Conservation (phyloP, 92 coral and sea anemone species). For the Zoanthus solanderi region DNA sequence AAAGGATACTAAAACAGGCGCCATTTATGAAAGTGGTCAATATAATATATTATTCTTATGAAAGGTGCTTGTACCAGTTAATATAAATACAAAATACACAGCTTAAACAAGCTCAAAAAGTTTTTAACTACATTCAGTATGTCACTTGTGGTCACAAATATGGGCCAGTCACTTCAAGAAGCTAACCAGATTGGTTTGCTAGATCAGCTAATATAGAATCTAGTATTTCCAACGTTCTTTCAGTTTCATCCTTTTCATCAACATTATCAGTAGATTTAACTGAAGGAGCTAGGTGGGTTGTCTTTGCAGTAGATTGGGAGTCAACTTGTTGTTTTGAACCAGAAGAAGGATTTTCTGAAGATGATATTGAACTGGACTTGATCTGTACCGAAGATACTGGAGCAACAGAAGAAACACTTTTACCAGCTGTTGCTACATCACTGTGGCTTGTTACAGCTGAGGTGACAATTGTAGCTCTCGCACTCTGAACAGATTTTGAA, state of each 20-base stretch:
- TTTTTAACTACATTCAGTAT: not conserved
- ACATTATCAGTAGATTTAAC: not conserved
- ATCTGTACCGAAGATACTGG: not conserved
- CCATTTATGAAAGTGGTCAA: too few species aligned
- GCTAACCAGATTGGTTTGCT: constrained; percentile 37
- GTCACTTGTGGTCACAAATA: too few species aligned
- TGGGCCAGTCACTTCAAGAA: not conserved
- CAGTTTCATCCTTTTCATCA: constrained; percentile 32
- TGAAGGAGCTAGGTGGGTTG: constrained; percentile 3
- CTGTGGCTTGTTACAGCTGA: not conserved
- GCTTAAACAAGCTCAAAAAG: not conserved
- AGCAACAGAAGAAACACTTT: constrained; percentile 7
- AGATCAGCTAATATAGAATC: constrained; percentile 44
- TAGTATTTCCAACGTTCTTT: constrained; percentile 49
- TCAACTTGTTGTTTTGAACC: constrained; percentile 5
- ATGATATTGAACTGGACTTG: constrained; percentile 6
- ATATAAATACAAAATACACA: not conserved
- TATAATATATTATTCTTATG: not conserved
- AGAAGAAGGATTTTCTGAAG: constrained; percentile 13
- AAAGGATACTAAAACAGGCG: too few species aligned
- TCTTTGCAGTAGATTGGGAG: not conserved
- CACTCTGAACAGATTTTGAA: not conserved
- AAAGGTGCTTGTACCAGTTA: not conserved
- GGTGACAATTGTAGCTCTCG: not conserved
- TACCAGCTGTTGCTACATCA: constrained; percentile 21